These are phyloP conservation scores for Daubentonia madagascariensis DNA, from an alignment of 2,113 vertebrate genomes.

Conservation along the genomic window DNA sequence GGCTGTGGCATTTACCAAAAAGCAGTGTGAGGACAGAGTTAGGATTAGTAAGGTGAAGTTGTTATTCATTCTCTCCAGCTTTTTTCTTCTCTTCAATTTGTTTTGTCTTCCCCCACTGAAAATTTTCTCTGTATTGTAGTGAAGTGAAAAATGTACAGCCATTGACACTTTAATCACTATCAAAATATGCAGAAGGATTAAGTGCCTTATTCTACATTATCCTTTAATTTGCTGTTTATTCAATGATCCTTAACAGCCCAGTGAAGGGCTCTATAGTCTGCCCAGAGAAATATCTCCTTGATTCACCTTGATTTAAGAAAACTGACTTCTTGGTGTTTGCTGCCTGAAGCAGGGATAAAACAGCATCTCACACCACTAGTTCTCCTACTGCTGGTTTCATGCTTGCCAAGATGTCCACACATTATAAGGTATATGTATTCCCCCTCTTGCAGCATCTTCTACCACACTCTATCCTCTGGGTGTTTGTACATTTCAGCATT, in stretches of 20 bases:
- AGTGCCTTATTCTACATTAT: slow-evolving; percentile 21
- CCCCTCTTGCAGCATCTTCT: not conserved
- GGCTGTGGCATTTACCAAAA: not conserved
- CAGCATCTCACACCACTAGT: fast-evolving
- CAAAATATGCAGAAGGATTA: slow-evolving; percentile 68
- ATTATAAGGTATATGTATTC: too few species aligned
- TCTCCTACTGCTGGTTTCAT: not conserved
- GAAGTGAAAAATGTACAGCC: not conserved
- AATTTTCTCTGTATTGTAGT: not conserved
- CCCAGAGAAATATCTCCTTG: not conserved
- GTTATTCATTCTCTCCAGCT: not conserved
- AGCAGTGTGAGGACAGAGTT: not conserved
- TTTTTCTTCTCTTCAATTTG: not conserved
- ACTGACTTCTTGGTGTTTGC: not conserved
- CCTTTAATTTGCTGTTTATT: slow-evolving; percentile 43
- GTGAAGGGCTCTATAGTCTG: not conserved
- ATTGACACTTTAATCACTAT: slow-evolving; percentile 54
- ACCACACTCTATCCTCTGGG: not conserved
- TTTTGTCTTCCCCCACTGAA: not conserved
- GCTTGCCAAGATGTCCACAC: not conserved
- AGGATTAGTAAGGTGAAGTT: not conserved
- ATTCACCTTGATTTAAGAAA: not conserved
- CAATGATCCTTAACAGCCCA: not conserved
- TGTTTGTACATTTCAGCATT: not conserved
- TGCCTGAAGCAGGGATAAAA: not conserved